Evolutionary conservation across 2,113 vertebrate genomes (phyloP).

Genomic region (Gracilinanus agilis): DNA sequence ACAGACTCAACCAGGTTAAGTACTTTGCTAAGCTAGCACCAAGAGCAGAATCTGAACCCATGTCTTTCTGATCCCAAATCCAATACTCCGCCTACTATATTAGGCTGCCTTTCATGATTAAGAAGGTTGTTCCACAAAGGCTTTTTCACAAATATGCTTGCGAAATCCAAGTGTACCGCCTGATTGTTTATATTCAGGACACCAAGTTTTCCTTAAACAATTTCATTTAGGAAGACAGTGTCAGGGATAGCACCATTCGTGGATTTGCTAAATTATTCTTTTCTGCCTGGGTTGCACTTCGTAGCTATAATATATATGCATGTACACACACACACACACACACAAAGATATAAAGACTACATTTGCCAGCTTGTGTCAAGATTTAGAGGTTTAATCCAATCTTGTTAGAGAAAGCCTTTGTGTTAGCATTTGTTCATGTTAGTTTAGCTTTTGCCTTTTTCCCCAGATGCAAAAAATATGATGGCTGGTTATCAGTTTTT

Average conservation of each 20-base stretch:
- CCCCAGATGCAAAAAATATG: not conserved
- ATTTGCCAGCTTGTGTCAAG: not conserved
- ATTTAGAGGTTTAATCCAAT: not conserved
- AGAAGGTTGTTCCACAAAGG: not conserved
- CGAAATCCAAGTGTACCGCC: not conserved
- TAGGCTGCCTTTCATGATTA: not conserved
- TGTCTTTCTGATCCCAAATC: not conserved
- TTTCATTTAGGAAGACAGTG: not conserved
- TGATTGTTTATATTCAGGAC: not conserved
- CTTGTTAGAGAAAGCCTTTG: not conserved
- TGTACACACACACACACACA: not conserved
- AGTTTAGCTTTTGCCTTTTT: not conserved
- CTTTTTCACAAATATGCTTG: not conserved
- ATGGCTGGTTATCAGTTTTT: not conserved
- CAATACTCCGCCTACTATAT: not conserved
- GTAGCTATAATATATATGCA: not conserved
- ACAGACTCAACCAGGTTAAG: not conserved
- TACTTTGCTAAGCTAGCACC: not conserved
- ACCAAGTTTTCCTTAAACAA: not conserved
- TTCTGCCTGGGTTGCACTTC: not conserved
- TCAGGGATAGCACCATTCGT: not conserved
- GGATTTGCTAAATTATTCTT: not conserved
- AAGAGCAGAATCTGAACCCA: not conserved
- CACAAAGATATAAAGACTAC: not conserved
- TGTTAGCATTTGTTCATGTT: not conserved